phyloP scores from a whole-genome alignment of 2,797 vertebrate genomes.

The Silurus lanzhouensis region DNA sequence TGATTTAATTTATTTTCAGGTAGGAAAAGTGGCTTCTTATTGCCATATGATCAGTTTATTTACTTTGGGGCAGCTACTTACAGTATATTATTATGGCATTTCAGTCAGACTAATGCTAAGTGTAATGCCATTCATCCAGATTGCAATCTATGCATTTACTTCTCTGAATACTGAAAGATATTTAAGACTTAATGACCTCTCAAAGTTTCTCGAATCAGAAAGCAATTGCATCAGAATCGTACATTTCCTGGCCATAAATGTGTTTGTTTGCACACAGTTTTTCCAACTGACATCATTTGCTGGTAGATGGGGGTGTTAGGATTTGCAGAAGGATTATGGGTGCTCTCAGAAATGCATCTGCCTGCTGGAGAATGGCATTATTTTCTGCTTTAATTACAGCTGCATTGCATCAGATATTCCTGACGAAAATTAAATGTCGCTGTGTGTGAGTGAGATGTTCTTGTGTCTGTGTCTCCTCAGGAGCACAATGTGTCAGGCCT shows the following conservation, averaged over 20 bases:
- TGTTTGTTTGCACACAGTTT: conserved; percentile 51
- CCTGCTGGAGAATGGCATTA: conserved; percentile 58
- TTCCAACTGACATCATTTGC: conserved; percentile 52
- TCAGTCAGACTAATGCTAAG: background rate
- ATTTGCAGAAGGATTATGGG: conserved; percentile 62
- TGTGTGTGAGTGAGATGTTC: conserved; percentile 61
- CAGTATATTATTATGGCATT: background rate
- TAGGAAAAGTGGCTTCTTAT: background rate
- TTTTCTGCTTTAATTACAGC: conserved; percentile 69
- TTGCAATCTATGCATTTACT: background rate
- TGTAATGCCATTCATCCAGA: background rate
- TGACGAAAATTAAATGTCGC: conserved; percentile 74
- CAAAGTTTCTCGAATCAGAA: conserved; percentile 38
- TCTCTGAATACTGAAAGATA: background rate
- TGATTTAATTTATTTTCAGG: conserved; percentile 38
- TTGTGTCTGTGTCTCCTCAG: conserved; percentile 53
- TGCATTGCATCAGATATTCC: conserved; percentile 81
- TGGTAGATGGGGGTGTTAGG: conserved; percentile 58
- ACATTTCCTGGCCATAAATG: conserved; percentile 42
- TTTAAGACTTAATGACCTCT: conserved; percentile 36
- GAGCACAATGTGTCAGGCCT: conserved; percentile 51
- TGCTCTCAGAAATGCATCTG: conserved; percentile 61
- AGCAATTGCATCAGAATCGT: conserved; percentile 55
- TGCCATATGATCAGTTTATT: background rate
- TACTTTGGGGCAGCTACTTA: background rate